Evolutionary conservation across 2,797 vertebrate genomes (phyloP).

Genomic region (Gobio occitaniae): DNA sequence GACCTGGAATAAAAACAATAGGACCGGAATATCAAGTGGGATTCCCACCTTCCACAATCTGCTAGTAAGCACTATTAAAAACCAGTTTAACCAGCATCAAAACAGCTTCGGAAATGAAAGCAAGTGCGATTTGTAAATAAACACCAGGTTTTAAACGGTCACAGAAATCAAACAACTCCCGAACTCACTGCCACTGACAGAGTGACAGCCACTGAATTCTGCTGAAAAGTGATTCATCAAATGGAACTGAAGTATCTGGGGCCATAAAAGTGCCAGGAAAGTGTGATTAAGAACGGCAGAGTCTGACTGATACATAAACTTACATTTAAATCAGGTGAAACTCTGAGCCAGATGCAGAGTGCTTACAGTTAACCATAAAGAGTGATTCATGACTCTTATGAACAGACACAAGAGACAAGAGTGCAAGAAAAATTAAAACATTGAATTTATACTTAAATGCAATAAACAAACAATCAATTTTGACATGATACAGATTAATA

Average conservation of each 20-base stretch:
- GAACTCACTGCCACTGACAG: not conserved
- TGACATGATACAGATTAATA: not conserved
- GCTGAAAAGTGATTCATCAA: conserved; percentile 59
- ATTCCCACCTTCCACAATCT: not conserved
- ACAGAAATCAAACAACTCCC: conserved; percentile 8
- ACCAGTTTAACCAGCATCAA: conserved; percentile 32
- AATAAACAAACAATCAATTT: not conserved
- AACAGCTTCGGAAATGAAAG: conserved; percentile 18
- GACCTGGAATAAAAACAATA: conserved; percentile 28
- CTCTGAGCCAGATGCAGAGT: conserved; percentile 45
- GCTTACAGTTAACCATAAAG: conserved; percentile 49
- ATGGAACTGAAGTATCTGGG: conserved; percentile 44
- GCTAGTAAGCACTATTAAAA: conserved; percentile 7
- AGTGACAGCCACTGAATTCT: conserved; percentile 43
- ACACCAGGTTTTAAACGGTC: not conserved
- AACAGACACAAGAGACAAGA: not conserved
- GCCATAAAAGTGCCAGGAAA: conserved; percentile 50
- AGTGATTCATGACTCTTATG: conserved; percentile 56
- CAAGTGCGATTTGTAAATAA: conserved; percentile 21
- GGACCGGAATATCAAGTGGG: conserved; percentile 11
- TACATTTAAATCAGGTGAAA: conserved; percentile 54
- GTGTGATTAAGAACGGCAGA: conserved; percentile 58
- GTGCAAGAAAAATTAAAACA: not conserved
- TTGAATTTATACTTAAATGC: not conserved
- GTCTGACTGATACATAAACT: conserved; percentile 55